Evolutionary conservation across 2,888 invertebrate species (phyloP).

Genomic region (Drosophila prostipennis): DNA sequence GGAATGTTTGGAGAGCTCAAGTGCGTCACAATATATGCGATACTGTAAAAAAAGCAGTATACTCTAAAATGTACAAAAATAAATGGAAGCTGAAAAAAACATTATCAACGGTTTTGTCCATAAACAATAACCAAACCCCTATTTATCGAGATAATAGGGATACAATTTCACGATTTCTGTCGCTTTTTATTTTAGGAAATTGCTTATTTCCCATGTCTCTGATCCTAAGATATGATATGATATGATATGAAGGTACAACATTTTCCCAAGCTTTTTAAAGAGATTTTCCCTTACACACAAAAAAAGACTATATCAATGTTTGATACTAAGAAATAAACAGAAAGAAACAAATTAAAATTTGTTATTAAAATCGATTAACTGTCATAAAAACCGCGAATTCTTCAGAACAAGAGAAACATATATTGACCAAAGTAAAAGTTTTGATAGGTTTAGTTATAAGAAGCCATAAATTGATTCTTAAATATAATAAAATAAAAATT

Average conservation of each 20-base stretch:
- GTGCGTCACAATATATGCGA: constrained; percentile 5
- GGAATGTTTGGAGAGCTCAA: constrained; percentile 29
- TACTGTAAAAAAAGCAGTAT: constrained; percentile 3
- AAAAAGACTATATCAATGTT: too few relatives aligned
- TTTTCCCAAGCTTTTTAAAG: background rate
- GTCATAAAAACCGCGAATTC: too few relatives aligned
- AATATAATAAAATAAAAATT: too few relatives aligned
- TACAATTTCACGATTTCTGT: background rate
- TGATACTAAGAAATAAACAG: too few relatives aligned
- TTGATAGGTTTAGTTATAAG: too few relatives aligned
- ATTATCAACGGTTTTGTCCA: background rate
- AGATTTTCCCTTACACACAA: background rate
- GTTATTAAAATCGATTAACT: too few relatives aligned
- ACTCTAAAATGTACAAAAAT: background rate
- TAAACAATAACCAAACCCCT: background rate
- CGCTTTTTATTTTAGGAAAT: background rate
- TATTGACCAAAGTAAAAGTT: too few relatives aligned
- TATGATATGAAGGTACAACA: background rate
- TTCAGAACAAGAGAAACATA: too few relatives aligned
- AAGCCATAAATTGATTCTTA: too few relatives aligned
- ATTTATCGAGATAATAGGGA: background rate
- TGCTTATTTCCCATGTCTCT: background rate
- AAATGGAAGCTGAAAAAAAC: too few relatives aligned
- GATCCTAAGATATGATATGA: background rate
- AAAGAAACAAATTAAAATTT: too few relatives aligned